Conservation (phyloP, 2,888 invertebrate species). For the Agrochola lota region DNA sequence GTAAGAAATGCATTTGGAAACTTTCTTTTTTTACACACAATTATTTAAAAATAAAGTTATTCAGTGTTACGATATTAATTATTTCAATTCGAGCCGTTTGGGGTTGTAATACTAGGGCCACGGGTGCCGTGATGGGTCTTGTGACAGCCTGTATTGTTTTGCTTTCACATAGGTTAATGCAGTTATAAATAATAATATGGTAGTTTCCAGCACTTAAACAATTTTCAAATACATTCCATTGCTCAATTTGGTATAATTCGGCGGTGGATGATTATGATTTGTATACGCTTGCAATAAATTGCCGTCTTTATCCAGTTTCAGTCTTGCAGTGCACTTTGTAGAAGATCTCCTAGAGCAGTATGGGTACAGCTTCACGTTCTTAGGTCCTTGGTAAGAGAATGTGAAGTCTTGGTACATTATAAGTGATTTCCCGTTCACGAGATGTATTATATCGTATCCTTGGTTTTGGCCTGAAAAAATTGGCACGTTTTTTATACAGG, state of each 20-base stretch:
- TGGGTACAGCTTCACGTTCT: constrained; percentile 47
- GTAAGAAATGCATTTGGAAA: background rate
- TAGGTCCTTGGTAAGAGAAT: constrained; percentile 63
- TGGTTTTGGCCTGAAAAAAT: constrained; percentile 36
- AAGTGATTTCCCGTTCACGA: constrained; percentile 54
- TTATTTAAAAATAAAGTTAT: background rate
- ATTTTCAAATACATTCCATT: constrained; percentile 56
- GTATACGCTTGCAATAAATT: constrained; percentile 42
- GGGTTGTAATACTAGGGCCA: too few relatives aligned
- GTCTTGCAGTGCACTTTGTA: constrained; percentile 50
- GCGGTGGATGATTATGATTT: constrained; percentile 57
- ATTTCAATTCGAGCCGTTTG: background rate
- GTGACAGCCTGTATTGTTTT: background rate
- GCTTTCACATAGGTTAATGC: background rate
- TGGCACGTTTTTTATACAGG: background rate
- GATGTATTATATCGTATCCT: constrained; percentile 38
- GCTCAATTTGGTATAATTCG: constrained; percentile 28
- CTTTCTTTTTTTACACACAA: background rate
- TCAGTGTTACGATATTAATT: background rate
- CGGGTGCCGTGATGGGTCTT: background rate
- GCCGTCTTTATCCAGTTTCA: constrained; percentile 54
- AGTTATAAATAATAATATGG: too few relatives aligned
- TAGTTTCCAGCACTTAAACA: background rate
- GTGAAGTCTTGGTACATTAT: constrained; percentile 66
- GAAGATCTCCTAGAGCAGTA: constrained; percentile 57